phyloP scores from a whole-genome alignment of 2,888 invertebrate species.

The Meiosimyza platycephala region DNA sequence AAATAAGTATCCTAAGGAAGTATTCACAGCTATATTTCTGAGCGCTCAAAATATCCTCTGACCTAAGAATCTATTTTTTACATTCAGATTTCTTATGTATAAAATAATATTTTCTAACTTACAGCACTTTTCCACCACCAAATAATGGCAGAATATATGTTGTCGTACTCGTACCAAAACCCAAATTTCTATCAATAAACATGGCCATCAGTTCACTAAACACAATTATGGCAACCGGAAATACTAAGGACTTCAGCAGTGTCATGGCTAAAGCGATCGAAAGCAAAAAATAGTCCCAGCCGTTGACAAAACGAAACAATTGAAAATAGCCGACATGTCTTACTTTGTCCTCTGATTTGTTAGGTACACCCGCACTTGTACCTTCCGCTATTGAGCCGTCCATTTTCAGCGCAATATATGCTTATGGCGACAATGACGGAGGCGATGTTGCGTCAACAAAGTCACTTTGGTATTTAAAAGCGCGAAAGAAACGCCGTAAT shows the following conservation, averaged over 20 bases:
- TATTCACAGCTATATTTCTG: neutral
- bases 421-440: too few species aligned
- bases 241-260: conserved; percentile 70
- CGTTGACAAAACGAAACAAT: conserved; percentile 72
- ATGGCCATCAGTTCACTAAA: conserved; percentile 79
- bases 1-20: too few species aligned
- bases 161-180: conserved; percentile 70
- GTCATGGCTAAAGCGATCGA: conserved; percentile 71
- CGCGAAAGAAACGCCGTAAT: too few species aligned
- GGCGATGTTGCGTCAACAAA: too few species aligned
- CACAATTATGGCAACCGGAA: conserved; percentile 75
- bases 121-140: conserved; percentile 74
- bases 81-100: neutral
- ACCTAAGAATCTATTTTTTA: neutral
- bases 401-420: too few species aligned
- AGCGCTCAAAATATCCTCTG: neutral
- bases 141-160: conserved; percentile 71
- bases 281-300: conserved; percentile 70
- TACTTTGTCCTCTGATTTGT: conserved; percentile 39
- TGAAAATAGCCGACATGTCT: conserved; percentile 51
- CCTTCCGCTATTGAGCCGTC: too few species aligned
- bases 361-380: neutral
- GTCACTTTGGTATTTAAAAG: too few species aligned
- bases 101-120: conserved; percentile 39
- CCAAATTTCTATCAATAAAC: conserved; percentile 73